These are phyloP conservation scores for Tetanocera ferruginea DNA, from an alignment of 2,888 invertebrate genomes.

Conservation along the genomic window DNA sequence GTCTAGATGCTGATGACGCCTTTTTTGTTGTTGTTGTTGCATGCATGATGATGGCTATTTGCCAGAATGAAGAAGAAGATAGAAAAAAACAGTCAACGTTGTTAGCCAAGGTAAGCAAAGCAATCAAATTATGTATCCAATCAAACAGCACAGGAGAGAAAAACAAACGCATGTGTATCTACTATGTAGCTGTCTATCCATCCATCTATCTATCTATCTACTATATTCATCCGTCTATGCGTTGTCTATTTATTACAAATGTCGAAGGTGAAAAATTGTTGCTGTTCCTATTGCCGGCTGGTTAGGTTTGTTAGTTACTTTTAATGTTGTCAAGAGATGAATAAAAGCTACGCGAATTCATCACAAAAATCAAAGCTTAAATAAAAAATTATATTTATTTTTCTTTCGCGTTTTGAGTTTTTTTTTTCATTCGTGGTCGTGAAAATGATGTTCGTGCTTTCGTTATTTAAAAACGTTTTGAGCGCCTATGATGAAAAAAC, in stretches of 20 bases:
- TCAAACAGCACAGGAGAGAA: constrained; percentile 25
- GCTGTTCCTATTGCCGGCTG: not conserved
- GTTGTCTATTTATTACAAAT: not conserved
- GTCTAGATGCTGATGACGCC: constrained; percentile 9
- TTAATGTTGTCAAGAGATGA: not conserved
- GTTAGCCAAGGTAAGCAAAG: constrained; percentile 29
- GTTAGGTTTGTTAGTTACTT: not conserved
- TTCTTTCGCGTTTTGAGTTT: no score
- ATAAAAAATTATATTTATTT: not conserved
- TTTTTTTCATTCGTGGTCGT: not conserved
- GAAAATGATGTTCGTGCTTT: not conserved
- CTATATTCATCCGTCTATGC: not conserved
- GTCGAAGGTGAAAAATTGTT: constrained; percentile 2
- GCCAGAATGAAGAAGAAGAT: not conserved
- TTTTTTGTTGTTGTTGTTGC: constrained; percentile 23
- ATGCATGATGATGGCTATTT: not conserved
- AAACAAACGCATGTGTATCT: constrained; percentile 20
- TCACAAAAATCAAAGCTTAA: not conserved
- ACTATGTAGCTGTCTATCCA: not conserved
- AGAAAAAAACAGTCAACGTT: constrained; percentile 8
- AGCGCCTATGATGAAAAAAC: not conserved
- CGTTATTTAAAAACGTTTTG: not conserved
- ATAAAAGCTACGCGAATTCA: not conserved
- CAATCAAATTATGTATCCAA: constrained; percentile 48
- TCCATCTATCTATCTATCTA: not conserved